A percentile compares a stretch with the other conserved stretches of the same genome.
Evolutionary conservation across 2,888 invertebrate species (phyloP).

Genomic region (Hemistola chrysoprasaria): DNA sequence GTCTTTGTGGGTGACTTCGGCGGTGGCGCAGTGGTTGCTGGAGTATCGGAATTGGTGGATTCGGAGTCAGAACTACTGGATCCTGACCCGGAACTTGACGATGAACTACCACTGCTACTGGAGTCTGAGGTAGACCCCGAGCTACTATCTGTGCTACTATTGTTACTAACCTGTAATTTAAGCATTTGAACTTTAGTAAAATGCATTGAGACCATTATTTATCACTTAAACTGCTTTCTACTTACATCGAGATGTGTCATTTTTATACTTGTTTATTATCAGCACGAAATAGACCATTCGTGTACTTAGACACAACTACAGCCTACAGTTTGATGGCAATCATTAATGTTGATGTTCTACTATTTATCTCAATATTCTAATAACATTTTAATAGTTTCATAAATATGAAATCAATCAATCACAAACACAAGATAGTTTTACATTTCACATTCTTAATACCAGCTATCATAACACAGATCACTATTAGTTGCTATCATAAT

Average conservation of each 20-base stretch:
- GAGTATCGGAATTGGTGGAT: constrained; percentile 80
- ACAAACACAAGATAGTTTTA: too few species aligned
- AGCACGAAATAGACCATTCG: not conserved
- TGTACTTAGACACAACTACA: too few species aligned
- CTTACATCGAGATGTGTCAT: constrained; percentile 67
- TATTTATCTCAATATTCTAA: too few species aligned
- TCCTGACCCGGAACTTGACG: constrained; percentile 86
- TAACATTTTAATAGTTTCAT: too few species aligned
- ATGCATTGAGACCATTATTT: not conserved
- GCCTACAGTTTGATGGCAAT: too few species aligned
- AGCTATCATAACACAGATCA: too few species aligned
- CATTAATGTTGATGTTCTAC: too few species aligned
- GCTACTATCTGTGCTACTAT: constrained; percentile 83
- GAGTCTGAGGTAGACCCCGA: constrained; percentile 87
- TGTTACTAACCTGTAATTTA: constrained; percentile 68
- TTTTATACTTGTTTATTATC: not conserved
- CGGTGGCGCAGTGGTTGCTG: constrained; percentile 40
- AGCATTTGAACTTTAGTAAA: not conserved
- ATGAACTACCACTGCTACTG: constrained; percentile 86
- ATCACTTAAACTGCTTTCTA: constrained; percentile 17
- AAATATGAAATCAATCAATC: too few species aligned
- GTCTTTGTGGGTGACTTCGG: constrained; percentile 66
- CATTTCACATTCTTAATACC: too few species aligned
- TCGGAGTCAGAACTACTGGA: constrained; percentile 88
- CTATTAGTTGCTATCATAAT: too few species aligned